Percentiles rank a stretch among this genome's conserved stretches.
These are phyloP conservation scores for Heliothis virescens DNA, from an alignment of 1,140 invertebrate genomes.

Conservation along the genomic window DNA sequence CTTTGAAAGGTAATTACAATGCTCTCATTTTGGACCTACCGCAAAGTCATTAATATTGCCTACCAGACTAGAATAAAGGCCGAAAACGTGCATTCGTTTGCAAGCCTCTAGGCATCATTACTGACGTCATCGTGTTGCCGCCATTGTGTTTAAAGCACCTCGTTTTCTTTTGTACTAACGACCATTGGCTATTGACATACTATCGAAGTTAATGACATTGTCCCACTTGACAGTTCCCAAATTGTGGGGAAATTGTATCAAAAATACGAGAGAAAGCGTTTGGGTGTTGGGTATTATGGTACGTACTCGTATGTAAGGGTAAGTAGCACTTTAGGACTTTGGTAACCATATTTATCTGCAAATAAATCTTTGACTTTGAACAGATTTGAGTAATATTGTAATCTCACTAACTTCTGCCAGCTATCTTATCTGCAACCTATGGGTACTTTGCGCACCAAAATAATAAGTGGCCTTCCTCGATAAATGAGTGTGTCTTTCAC, in stretches of 20 bases:
- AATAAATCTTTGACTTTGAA: too few species aligned
- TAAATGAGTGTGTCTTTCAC: too few species aligned
- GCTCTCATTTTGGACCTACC: too few species aligned
- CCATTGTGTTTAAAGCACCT: conserved; percentile 13
- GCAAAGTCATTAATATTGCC: not conserved
- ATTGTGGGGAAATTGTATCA: not conserved
- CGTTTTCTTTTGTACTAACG: conserved; percentile 10
- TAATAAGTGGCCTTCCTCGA: too few species aligned
- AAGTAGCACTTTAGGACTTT: too few species aligned
- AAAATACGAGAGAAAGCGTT: not conserved
- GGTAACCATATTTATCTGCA: too few species aligned
- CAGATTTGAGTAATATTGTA: not conserved
- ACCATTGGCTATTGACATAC: conserved; percentile 13
- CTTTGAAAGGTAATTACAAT: too few species aligned
- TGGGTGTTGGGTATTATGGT: too few species aligned
- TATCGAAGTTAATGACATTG: conserved; percentile 19
- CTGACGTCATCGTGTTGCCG: not conserved
- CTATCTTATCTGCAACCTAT: too few species aligned
- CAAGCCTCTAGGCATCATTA: not conserved
- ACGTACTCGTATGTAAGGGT: too few species aligned
- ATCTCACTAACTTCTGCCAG: not conserved
- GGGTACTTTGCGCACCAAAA: too few species aligned
- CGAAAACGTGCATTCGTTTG: not conserved
- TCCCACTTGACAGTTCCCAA: not conserved
- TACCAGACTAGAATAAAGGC: not conserved